Conservation (phyloP, 1,140 invertebrate species). For the Myzus persicae region DNA sequence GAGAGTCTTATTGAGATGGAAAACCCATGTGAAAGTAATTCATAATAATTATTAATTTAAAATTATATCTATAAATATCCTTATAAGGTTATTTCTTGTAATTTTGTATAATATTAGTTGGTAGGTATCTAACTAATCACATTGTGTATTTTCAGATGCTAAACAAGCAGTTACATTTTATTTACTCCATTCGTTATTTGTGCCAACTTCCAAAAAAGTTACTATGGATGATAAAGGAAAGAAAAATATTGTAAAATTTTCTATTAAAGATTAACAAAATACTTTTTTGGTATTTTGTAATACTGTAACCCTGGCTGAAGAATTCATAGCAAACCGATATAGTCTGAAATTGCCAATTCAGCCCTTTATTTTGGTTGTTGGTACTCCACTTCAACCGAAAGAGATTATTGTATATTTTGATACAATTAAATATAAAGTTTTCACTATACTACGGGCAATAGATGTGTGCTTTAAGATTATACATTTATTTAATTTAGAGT, state of each 20-base stretch:
- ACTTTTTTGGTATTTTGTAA: background rate
- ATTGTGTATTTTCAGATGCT: background rate
- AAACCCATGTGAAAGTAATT: constrained; percentile 2
- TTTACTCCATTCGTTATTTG: background rate
- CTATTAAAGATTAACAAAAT: background rate
- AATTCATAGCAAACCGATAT: background rate
- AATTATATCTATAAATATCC: background rate
- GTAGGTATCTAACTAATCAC: too few relatives aligned
- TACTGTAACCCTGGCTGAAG: background rate
- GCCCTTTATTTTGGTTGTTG: background rate
- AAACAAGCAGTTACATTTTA: background rate
- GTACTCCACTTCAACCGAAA: background rate
- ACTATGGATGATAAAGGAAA: background rate
- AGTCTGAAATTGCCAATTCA: background rate
- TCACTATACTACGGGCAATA: background rate
- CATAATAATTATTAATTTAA: background rate
- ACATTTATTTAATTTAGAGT: background rate
- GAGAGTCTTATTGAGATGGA: background rate
- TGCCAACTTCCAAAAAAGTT: background rate
- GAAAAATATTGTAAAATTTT: background rate
- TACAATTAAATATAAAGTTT: background rate
- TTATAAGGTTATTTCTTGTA: too few relatives aligned
- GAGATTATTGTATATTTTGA: background rate
- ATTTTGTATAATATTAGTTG: too few relatives aligned
- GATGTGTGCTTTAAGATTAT: background rate